phyloP scores from a whole-genome alignment of 30 jellyfish, hydroid and myxozoan species.

The Aurelia aurita complex sp. Pacific region DNA sequence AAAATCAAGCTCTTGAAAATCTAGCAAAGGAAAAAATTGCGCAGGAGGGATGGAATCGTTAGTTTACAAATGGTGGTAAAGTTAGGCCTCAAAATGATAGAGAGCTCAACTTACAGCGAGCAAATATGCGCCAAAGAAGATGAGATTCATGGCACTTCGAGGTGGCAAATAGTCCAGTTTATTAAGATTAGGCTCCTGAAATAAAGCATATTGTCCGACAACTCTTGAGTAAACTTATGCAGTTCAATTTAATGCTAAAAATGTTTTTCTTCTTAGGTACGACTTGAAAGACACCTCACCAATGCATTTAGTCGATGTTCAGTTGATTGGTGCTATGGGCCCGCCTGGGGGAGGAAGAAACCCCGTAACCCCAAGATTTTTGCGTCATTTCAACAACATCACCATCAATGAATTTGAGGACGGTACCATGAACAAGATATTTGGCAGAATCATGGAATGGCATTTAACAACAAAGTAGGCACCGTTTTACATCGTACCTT shows the following conservation, averaged over 20 bases:
- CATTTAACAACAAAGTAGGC: constrained; percentile 89
- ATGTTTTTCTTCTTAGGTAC: constrained; percentile 59
- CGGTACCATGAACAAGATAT: constrained; percentile 83
- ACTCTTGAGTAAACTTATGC: background rate
- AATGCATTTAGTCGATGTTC: constrained; percentile 94
- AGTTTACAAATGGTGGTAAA: too few species aligned
- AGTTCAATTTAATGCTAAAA: background rate
- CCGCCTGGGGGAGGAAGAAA: constrained; percentile 99
- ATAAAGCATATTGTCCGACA: too few species aligned
- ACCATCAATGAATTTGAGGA: constrained; percentile 93
- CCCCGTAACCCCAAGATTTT: constrained; percentile 97
- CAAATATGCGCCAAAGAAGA: too few species aligned
- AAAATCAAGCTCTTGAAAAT: too few species aligned
- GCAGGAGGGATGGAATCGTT: too few species aligned
- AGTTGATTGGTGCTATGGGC: constrained; percentile 98
- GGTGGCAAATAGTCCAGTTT: too few species aligned
- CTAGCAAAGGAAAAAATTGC: too few species aligned
- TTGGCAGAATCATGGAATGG: constrained; percentile 98
- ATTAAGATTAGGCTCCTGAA: too few species aligned
- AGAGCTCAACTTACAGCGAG: too few species aligned
- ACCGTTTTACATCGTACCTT: background rate
- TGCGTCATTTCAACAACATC: constrained; percentile 95
- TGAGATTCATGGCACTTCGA: too few species aligned
- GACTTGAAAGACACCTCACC: constrained; percentile 98
- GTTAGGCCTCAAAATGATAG: too few species aligned